These are phyloP conservation scores for Chymomyza caudatula DNA, from an alignment of 2,888 invertebrate genomes.

Conservation along the genomic window DNA sequence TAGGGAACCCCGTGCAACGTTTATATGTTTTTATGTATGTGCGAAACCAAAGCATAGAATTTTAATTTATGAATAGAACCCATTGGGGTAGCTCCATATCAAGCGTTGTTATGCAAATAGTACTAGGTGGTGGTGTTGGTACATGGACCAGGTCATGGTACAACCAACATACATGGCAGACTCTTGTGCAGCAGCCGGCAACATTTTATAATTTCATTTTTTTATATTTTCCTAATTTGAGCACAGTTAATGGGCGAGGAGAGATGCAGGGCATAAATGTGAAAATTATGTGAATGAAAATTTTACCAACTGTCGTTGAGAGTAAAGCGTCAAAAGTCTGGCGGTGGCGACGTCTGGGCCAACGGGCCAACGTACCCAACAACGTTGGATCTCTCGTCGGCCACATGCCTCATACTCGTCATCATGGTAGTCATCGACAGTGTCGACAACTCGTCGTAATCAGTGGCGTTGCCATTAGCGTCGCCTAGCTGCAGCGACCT, in stretches of 20 bases:
- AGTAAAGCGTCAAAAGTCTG: conserved; percentile 42
- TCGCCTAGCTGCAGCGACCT: not conserved
- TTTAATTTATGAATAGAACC: conserved; percentile 60
- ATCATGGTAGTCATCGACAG: not conserved
- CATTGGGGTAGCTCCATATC: conserved; percentile 9
- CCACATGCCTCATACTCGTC: not conserved
- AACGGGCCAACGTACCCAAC: not conserved
- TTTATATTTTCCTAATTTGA: conserved; percentile 37
- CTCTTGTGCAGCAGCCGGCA: not conserved
- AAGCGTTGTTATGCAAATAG: conserved; percentile 49
- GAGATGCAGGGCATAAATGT: conserved; percentile 18
- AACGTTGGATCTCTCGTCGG: not conserved
- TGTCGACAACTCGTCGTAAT: not conserved
- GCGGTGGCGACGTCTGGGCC: conserved; percentile 29
- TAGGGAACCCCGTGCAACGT: conserved; percentile 24
- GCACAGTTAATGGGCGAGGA: conserved; percentile 16
- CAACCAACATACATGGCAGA: not conserved
- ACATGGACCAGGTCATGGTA: not conserved
- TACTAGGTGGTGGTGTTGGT: not conserved
- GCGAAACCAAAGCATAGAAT: conserved; percentile 20
- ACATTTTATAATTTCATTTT: conserved; percentile 1
- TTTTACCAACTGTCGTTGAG: conserved; percentile 41
- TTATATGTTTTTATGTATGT: not conserved
- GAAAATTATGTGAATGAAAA: conserved; percentile 45
- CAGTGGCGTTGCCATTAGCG: conserved; percentile 35